These are phyloP conservation scores for Aphrophora alni DNA, from an alignment of 2,888 invertebrate species.

Conservation along the genomic window DNA sequence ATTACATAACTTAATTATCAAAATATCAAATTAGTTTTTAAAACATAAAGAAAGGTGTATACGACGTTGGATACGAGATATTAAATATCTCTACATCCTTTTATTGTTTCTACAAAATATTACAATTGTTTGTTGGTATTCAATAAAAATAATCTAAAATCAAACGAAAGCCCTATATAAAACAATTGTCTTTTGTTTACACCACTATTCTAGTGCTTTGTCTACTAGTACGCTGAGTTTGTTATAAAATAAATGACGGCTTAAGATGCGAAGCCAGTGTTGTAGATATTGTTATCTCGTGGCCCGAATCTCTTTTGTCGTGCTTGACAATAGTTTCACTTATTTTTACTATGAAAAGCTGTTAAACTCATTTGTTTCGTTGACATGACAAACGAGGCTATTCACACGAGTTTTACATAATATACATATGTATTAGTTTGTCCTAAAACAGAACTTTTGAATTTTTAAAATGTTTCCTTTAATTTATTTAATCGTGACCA, in stretches of 20 bases:
- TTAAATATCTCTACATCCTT: no score
- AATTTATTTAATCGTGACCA: background rate
- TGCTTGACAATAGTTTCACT: background rate
- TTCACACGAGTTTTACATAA: background rate
- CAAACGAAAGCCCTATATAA: background rate
- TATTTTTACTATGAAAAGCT: background rate
- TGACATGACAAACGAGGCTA: background rate
- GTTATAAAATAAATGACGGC: background rate
- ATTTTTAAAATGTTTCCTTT: background rate
- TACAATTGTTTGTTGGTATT: no score
- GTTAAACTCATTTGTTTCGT: background rate
- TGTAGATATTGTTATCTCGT: background rate
- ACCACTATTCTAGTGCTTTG: background rate
- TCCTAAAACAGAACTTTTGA: background rate
- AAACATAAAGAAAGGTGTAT: no score
- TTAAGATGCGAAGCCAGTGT: background rate
- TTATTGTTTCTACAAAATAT: no score
- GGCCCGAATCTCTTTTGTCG: conserved; percentile 6
- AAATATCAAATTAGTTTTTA: no score
- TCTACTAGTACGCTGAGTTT: background rate
- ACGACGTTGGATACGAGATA: no score
- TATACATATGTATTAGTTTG: background rate
- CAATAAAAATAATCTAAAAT: no score
- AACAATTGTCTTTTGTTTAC: background rate
- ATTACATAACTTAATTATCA: no score